Conservation (phyloP, 1,140 invertebrate species). For the Rhopalosiphum maidis region DNA sequence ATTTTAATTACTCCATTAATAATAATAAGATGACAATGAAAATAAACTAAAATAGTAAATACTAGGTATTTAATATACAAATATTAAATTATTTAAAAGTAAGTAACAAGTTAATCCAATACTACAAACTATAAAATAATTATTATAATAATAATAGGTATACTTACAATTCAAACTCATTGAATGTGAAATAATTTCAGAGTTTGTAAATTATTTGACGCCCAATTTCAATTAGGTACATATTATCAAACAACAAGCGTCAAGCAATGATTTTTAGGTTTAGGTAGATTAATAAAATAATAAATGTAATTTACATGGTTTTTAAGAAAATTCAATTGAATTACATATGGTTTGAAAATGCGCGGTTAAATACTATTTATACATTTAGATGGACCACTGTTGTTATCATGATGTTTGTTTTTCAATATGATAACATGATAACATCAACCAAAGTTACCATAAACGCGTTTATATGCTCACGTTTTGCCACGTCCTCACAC, state of each 20-base stretch:
- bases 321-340: no score
- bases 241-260: no score
- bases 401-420: background rate
- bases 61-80: background rate
- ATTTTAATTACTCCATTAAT: background rate
- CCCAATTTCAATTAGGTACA: no score
- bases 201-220: no score
- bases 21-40: background rate
- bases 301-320: no score
- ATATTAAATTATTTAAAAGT: background rate
- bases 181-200: no score
- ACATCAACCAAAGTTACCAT: background rate
- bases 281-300: no score
- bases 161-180: no score
- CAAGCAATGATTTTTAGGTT: no score
- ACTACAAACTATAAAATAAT: no score
- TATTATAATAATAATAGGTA: no score
- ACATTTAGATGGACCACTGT: background rate
- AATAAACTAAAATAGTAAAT: background rate
- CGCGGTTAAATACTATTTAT: background rate
- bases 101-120: no score
- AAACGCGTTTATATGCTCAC: background rate
- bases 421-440: background rate
- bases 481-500: conserved; percentile 34
- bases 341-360: background rate